Base-by-base conservation (phyloP, 2,888 invertebrate genomes). In the Drosophila helvetica region DNA sequence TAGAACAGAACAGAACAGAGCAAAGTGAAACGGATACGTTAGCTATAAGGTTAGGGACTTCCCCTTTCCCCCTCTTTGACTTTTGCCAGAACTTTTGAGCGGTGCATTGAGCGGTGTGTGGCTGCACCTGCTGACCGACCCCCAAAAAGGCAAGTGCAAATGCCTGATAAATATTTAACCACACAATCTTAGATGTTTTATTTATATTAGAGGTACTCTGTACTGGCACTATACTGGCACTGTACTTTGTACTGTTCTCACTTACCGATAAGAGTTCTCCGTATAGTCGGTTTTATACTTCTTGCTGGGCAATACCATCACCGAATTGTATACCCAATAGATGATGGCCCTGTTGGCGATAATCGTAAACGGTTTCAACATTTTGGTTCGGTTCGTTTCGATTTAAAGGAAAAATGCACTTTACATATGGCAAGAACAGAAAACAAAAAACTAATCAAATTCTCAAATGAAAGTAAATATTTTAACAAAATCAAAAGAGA, bases 281-380 rank as follows among this genome's bases (percentile, higher is more conserved):
- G 95, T 95, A 62, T 95, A 96, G 86, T 95, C 96, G 55, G 96
- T 96, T 69, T 95, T 95, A 91, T 97, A 97, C 91, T 97, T 98
- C 92, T 96, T 96, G 67, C 96, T 97, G 0, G 97, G 96, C 80
- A 98, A 93, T 53, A 98, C 95, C 96, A 98, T 97, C 74, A 96
- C 95, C 89, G 96, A 96, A 90, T 97, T 96, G 92, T 96, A 96
- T 71, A 96, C 96, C 97, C 97, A 98, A 92, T 97, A 98, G 90
- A 96, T 97, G 93, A 97, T 97, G 82, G 97, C 97, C 73, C 96
- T 94, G 10, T 42, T 83, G 80, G 22, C 3, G 54, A 25, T 45
- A 55, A 45, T 42, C 51, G 43, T 22, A 22, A 54, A 47, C 51
- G 43, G 38, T 50, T 54, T 48, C 57, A 68, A 57, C 25, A 68